Base-by-base conservation (phyloP, 2,113 vertebrate genomes). In the Galbula dea region DNA sequence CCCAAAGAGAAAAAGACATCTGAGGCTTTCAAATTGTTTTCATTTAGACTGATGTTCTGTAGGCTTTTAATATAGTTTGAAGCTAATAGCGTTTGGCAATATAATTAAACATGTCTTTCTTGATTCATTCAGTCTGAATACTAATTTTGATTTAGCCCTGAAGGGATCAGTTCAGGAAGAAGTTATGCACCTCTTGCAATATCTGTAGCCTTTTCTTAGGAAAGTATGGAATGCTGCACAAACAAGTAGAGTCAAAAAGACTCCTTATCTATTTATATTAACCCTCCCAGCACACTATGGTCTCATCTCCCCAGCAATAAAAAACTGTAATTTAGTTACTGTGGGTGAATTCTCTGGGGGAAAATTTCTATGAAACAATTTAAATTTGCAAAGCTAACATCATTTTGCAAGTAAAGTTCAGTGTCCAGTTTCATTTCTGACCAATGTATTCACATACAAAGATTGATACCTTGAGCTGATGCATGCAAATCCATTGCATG, bases 51-150 rank as follows among this genome's bases (percentile, higher is more conserved):
- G 87, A 79, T 74, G 51, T 15, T 37, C 48, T 93, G 24, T 36
- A 78, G 29, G 36, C 71, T 75, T 95, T 91, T 92, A 90, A 88
- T 86, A 59, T 67, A 87, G 89, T 89, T 86, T 95, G 68, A 96
- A 94, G 68, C 92, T 96, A 96, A 91, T 89, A 86, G 91, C 61
- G n/a, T 63, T 49, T 93, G 85, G 66, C 71, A 97, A 86, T 95
- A 69, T 93, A 96, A 96, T 96, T 92, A 95, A 96, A 95, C 43
- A 78, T 86, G 75, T 90, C 82, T 96, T 92, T 94, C 48, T 83
- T 74, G 45, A 91, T 95, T 97, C 88, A 66, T 8, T 96, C 59
- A 94, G 32, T 69, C 66, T 91, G 37, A 94, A n/a, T 83, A 61
- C 54, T 95, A 69, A 92, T 95, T 97, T 93, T 91, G 49, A 78